Evolutionary conservation across 2,888 invertebrate genomes (phyloP), one percentile per base, ranked within the genome.

Genomic region (Xanthorhoe spadicearia): DNA sequence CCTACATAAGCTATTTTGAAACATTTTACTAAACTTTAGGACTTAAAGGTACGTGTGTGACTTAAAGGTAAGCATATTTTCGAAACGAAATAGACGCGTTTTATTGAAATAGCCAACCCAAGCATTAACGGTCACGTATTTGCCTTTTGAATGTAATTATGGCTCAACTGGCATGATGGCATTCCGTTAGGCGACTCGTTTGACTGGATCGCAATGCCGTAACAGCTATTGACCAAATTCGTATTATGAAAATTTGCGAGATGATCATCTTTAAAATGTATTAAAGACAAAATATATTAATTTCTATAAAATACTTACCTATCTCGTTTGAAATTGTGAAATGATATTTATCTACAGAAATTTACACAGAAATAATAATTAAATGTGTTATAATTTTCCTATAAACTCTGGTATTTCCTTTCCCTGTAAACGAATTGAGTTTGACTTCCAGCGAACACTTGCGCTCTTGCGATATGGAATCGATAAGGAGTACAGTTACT

Each of bases 141-240:
- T 66, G 51, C 62, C 53, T 60, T 61, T 57, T 49, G 63, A 64
- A 66, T 64, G 66, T 69, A 51, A 66, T 69, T 66, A 63, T 64
- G 63, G 57, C 53, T 61, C 57, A 48, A 64, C 68, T 61, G 61
- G 68, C 64, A 52, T 32, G 67, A 60, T 64, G 63, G 63, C 67
- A 68, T 68, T 70, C 73, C 73, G 72, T 74, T 72, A 74, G 69
- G 56, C 64, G 55, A 64, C 59, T 60, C 46, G 69, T 61, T 51
- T 54, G 57, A 66, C 69, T 61, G 64, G 70, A 66, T 65, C 23
- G 59, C 17, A 35, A 56, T 71, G 65, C 66, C 68, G 71, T 70
- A 68, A 62, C 56, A 43, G 64, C 65, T 50, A 69, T 67, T 64
- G 62, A 69, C 70, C 57, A 69, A 74, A 69, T 57, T 61, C 46